Conservation (phyloP, 2,113 vertebrate species). For the Gymnogyps californianus region DNA sequence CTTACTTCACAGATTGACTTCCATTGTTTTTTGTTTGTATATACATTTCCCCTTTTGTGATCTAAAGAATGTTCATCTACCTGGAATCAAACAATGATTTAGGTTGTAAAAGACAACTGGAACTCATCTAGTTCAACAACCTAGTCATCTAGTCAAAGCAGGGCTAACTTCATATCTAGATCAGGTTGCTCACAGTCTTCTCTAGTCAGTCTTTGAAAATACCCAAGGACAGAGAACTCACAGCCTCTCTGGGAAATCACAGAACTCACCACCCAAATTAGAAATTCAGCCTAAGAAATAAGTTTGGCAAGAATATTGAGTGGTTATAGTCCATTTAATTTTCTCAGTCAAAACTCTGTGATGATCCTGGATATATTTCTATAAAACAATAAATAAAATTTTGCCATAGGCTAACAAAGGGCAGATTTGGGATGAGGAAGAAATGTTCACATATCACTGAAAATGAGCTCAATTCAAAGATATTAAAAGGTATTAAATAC, state of each 20-base stretch:
- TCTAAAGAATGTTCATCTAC: neutral
- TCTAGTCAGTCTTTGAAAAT: neutral
- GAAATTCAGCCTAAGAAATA: neutral
- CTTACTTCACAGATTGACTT: neutral
- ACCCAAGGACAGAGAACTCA: neutral
- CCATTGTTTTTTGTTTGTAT: neutral
- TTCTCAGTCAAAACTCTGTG: neutral
- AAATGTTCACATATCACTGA: neutral
- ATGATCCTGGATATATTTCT: neutral
- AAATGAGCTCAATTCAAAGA: neutral
- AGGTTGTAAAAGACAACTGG: neutral
- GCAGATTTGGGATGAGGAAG: neutral
- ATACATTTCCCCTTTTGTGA: neutral
- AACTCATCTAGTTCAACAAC: neutral
- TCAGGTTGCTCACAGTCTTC: neutral
- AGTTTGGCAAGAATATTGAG: neutral
- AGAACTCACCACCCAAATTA: neutral
- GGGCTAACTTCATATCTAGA: neutral
- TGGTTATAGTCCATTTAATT: neutral
- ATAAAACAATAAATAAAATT: neutral
- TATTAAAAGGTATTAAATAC: neutral
- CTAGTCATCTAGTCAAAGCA: neutral
- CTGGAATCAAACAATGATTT: neutral
- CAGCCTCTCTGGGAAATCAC: neutral
- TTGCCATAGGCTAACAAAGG: neutral